These are phyloP conservation scores for Lamellibrachia luymesi DNA, from an alignment of 1,140 invertebrate genomes.

Conservation along the genomic window DNA sequence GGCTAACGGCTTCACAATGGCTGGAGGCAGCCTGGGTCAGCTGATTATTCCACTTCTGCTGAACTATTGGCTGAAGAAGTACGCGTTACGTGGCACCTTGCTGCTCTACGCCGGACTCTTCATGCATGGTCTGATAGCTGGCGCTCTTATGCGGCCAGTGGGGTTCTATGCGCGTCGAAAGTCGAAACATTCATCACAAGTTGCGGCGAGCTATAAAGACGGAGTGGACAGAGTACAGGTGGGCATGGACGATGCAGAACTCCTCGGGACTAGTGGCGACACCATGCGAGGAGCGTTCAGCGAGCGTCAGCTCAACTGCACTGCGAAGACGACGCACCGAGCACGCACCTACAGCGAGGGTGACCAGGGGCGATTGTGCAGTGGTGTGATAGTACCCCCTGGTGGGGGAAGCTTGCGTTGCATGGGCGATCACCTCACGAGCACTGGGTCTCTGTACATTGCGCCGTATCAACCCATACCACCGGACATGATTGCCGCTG, in stretches of 20 bases:
- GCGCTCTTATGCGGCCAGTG: slow-evolving; percentile 10
- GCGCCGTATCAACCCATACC: slow-evolving; percentile 9
- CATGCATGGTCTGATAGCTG: slow-evolving; percentile 10
- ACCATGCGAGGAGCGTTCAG: neutral
- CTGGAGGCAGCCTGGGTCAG: slow-evolving; percentile 81
- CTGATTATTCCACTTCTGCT: slow-evolving; percentile 69
- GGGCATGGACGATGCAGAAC: neutral
- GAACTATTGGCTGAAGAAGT: slow-evolving; percentile 63
- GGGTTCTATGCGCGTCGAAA: slow-evolving; percentile 16
- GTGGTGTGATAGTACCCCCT: neutral
- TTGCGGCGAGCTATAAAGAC: neutral
- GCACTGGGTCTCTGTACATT: slow-evolving; percentile 7
- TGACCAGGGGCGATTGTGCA: neutral
- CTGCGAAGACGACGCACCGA: neutral
- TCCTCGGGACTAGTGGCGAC: neutral
- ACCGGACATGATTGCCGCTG: neutral
- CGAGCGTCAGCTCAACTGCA: neutral
- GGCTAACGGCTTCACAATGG: slow-evolving; percentile 86
- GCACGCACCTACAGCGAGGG: neutral
- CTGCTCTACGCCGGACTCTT: slow-evolving; percentile 20
- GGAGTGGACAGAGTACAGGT: neutral
- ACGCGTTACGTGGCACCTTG: slow-evolving; percentile 33
- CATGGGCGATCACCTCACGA: neutral
- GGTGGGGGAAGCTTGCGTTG: neutral
- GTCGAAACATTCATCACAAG: neutral